Evolutionary conservation across 2,888 invertebrate species (phyloP), one percentile per base, ranked within the genome.

Genomic region (Colostygia pectinataria): DNA sequence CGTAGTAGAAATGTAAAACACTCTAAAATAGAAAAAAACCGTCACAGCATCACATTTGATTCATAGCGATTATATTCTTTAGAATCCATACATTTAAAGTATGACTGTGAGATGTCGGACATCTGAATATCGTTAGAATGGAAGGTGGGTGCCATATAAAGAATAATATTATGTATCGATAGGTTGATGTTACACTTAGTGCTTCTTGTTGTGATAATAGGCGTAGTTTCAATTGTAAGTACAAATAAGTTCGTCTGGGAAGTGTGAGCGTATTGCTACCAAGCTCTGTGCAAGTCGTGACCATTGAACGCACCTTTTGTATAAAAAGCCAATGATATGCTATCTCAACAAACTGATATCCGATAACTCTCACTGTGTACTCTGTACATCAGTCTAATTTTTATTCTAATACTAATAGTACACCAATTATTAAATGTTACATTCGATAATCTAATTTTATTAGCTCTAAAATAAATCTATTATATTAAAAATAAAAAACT

Each of bases 251-350:
- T 74, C 68, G 80, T 86, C 86, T 88, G 89, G 89, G 82, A 87
- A 87, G 88, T 89, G 89, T 85, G 88, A 86, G 88, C 88, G 82
- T 86, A 86, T 81, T 74, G 74, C 86, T 85, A 85, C 82, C 77
- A 88, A 88, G 87, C 89, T 81, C 77, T 80, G 89, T 89, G 89
- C 87, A 77, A 73, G 66, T 77, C 63, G 83, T 85, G 84, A 78
- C 66, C 65, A 62, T 80, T 77, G 8, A 33, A 51, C 58, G 78
- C 78, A 80, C 78, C 74, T 78, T 75, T 74, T 73, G 73, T 78
- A 82, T 75, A 78, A 77, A 69, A 86, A 86, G 84, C 83, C 72
- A 74, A 83, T 84, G 80, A 75, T 32, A 70, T 68, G 47, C 78
- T 73, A 74, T 77, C 66, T 63, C 65, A 59, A 57, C 36, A 57